Evolutionary conservation across 2,113 vertebrate genomes (phyloP).

Genomic region (Bambusicola thoracicus): DNA sequence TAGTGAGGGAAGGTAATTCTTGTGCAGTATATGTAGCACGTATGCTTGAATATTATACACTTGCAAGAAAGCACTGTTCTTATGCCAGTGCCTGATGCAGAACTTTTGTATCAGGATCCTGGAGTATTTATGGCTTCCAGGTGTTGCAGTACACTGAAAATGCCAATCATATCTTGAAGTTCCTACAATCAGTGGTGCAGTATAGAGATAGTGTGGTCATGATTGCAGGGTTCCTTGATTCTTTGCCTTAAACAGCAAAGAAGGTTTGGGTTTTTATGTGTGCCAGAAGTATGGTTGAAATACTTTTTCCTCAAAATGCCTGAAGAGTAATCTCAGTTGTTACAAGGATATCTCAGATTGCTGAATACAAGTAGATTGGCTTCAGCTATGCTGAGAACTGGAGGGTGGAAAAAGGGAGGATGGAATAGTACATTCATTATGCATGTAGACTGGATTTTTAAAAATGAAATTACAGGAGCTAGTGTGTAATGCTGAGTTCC

Average conservation of each 20-base stretch:
- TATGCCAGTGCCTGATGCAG: not conserved
- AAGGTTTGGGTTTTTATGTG: not conserved
- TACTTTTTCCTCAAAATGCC: not conserved
- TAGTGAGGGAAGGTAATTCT: not conserved
- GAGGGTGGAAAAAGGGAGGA: not conserved
- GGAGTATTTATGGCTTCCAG: not conserved
- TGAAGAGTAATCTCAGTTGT: not conserved
- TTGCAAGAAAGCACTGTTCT: not conserved
- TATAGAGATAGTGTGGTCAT: not conserved
- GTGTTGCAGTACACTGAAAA: not conserved
- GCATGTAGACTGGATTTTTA: not conserved
- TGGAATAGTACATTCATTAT: not conserved
- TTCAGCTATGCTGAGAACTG: not conserved
- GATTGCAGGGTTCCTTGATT: not conserved
- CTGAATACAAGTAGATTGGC: accelerated
- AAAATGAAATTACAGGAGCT: not conserved
- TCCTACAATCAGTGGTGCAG: not conserved
- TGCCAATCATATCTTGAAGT: not conserved
- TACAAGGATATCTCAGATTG: not conserved
- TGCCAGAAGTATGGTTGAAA: not conserved
- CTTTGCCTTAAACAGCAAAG: not conserved
- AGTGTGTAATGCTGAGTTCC: not conserved
- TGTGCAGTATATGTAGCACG: not conserved
- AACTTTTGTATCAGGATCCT: not conserved
- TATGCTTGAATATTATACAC: not conserved